Percentiles rank a stretch among this genome's conserved stretches.
These are phyloP conservation scores for Macropis europaea DNA, from an alignment of 2,888 invertebrate species.

Conservation along the genomic window DNA sequence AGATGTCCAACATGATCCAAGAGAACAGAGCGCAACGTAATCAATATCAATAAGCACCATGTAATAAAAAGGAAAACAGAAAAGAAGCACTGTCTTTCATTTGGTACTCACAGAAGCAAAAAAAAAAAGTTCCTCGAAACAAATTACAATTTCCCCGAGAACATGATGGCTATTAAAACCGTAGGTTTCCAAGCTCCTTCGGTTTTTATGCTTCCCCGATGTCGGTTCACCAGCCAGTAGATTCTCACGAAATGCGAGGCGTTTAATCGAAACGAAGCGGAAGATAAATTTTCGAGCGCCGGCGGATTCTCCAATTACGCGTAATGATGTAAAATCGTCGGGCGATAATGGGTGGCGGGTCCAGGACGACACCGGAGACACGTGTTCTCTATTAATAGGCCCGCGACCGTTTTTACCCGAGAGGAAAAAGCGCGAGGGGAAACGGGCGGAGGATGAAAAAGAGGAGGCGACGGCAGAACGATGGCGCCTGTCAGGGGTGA, in stretches of 20 bases:
- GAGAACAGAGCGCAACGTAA: no score
- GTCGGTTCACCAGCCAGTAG: neutral
- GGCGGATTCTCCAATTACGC: constrained; percentile 67
- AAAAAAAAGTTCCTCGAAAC: no score
- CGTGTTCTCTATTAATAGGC: constrained; percentile 73
- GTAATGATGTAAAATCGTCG: constrained; percentile 74
- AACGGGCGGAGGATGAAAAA: constrained; percentile 37
- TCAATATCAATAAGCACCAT: no score
- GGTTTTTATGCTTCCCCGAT: no score
- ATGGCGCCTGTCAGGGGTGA: constrained; percentile 67
- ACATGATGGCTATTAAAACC: no score
- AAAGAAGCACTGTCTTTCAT: no score
- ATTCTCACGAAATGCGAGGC: constrained; percentile 8
- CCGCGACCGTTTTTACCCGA: constrained; percentile 61
- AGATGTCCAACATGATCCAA: no score
- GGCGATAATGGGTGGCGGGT: constrained; percentile 67
- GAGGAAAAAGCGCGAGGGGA: constrained; percentile 7
- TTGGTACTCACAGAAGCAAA: no score
- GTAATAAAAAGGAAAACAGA: no score
- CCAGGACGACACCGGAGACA: constrained; percentile 57
- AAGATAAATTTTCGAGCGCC: constrained; percentile 31
- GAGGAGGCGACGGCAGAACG: constrained; percentile 46
- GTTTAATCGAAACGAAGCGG: constrained; percentile 44
- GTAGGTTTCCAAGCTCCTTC: neutral
- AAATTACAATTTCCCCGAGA: no score